phyloP scores from a whole-genome alignment of 2,888 invertebrate species.

The Lacanobia wlatinum region DNA sequence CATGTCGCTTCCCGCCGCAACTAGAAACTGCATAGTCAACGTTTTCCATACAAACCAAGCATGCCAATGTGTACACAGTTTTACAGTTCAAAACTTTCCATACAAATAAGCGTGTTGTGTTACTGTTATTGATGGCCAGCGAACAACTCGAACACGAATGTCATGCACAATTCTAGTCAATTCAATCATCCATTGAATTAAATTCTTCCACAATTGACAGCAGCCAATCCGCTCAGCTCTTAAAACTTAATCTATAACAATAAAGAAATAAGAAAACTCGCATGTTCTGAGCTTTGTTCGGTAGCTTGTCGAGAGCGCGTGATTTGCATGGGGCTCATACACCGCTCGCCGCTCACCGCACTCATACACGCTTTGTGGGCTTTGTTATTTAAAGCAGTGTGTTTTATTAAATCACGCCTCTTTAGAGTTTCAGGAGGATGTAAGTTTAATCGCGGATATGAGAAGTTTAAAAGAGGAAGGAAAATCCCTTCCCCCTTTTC shows the following conservation, averaged over 20 bases:
- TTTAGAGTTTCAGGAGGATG: conserved; percentile 19
- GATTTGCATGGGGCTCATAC: conserved; percentile 50
- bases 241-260: conserved; percentile 16
- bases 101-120: no score
- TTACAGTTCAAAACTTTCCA: no score
- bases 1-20: no score
- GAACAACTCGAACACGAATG: no score
- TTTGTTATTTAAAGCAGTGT: conserved; percentile 53
- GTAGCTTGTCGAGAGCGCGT: conserved; percentile 50
- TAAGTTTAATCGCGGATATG: background rate
- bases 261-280: conserved; percentile 54
- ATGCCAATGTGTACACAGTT: no score
- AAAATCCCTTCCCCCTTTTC: no score
- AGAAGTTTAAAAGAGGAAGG: background rate
- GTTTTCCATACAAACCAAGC: no score
- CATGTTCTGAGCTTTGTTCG: conserved; percentile 42
- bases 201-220: no score
- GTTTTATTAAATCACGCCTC: conserved; percentile 42
- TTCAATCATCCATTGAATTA: no score
- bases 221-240: conserved; percentile 10
- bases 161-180: no score
- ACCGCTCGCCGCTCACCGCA: background rate
- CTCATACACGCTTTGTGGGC: conserved; percentile 21
- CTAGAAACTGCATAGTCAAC: no score
- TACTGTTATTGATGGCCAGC: no score